phyloP scores from a whole-genome alignment of 2,888 invertebrate species.

The Urechis unicinctus region DNA sequence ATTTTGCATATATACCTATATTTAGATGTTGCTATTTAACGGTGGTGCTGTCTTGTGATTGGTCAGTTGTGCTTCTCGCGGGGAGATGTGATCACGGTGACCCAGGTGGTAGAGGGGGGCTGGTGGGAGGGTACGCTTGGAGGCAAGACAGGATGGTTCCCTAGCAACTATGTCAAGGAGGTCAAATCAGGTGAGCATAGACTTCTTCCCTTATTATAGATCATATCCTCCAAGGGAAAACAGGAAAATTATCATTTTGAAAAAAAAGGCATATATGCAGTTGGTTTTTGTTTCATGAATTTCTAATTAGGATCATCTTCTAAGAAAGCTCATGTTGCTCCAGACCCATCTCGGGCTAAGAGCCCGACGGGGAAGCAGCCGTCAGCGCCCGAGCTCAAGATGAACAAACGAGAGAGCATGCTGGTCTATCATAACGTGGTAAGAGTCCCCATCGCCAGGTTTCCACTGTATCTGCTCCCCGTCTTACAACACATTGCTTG shows the following conservation, averaged over 20 bases:
- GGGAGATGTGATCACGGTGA: slow-evolving; percentile 92
- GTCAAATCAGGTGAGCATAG: slow-evolving; percentile 52
- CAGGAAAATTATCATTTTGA: neutral
- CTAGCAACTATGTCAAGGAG: slow-evolving; percentile 93
- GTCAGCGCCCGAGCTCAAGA: slow-evolving; percentile 5
- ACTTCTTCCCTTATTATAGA: neutral
- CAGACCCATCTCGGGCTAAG: slow-evolving; percentile 15
- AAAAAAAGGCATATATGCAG: neutral
- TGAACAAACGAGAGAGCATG: slow-evolving; percentile 40
- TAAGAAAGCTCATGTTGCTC: neutral
- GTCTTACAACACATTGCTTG: no score
- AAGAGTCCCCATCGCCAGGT: no score
- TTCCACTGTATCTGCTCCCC: no score
- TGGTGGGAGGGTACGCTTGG: slow-evolving; percentile 99
- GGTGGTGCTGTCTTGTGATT: no score
- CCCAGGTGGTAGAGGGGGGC: slow-evolving; percentile 91
- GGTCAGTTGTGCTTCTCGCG: slow-evolving; percentile 82
- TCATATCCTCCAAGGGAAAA: neutral
- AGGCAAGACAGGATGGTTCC: slow-evolving; percentile 97
- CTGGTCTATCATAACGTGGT: slow-evolving; percentile 46
- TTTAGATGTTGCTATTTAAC: no score
- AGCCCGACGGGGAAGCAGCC: slow-evolving; percentile 12
- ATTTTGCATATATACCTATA: no score
- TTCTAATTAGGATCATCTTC: neutral
- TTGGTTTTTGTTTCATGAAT: neutral